phyloP scores from a whole-genome alignment of 1,140 invertebrate species.

The Bathynomus jamesi region DNA sequence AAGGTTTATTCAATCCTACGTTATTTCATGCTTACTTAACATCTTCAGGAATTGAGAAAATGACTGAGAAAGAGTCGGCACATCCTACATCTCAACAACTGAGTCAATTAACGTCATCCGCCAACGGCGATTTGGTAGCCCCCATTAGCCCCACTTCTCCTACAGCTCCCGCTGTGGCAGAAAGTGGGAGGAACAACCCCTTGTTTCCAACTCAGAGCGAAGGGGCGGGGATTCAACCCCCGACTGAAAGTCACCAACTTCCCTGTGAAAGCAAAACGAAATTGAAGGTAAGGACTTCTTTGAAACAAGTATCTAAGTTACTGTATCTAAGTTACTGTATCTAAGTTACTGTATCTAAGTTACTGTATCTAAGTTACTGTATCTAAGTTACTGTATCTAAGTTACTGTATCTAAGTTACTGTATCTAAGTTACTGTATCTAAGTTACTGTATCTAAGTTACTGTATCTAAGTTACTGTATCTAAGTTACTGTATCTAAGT shows the following conservation, averaged over 20 bases:
- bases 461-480: no score
- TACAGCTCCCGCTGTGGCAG: background rate
- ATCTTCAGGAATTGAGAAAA: slow-evolving; percentile 79
- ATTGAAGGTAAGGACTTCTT: background rate
- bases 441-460: no score
- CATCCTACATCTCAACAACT: slow-evolving; percentile 53
- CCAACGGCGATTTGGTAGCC: slow-evolving; percentile 24
- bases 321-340: no score
- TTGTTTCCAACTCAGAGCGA: slow-evolving; percentile 4
- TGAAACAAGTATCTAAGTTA: no score
- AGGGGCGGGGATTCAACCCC: slow-evolving; percentile 22
- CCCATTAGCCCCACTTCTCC: slow-evolving; percentile 15
- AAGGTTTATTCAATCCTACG: no score
- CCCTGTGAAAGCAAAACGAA: slow-evolving; percentile 5
- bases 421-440: no score
- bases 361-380: no score
- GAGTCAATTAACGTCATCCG: slow-evolving; percentile 15
- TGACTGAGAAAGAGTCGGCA: slow-evolving; percentile 88
- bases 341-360: no score
- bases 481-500: no score
- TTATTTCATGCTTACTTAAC: no score
- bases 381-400: no score
- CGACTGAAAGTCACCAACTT: slow-evolving; percentile 7
- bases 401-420: no score
- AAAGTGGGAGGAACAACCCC: background rate